Base-by-base conservation (phyloP, 1,140 invertebrate genomes). In the Oscheius sp. region DNA sequence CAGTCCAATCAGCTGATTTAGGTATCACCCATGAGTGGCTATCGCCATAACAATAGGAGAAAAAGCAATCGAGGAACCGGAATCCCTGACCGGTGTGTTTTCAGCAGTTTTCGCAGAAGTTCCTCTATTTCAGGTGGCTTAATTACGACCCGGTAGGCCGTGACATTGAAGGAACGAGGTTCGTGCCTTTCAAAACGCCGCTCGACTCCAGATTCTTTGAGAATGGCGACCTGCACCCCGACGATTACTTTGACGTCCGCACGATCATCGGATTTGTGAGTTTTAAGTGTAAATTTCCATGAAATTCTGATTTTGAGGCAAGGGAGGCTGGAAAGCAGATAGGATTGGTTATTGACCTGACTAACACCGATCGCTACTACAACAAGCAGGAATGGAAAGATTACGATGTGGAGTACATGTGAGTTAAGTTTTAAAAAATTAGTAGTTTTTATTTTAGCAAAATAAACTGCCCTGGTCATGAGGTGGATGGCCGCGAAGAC, bases 341-440 rank as follows among this genome's bases (percentile, higher is more conserved):
- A 42, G 89, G 89, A 63, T 83, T 88, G 38, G 86, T 91, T 23
- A 87, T 91, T 52, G 90, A 91, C 80, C 81, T 91, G 59, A 91
- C 90, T 32, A 89, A 89, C 75, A 91, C 90, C 0, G 79, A 77
- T 45, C 87, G 88, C 61, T 91, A 91, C 80, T 91, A 91, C 81
- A 81, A 88, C 74, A 80, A 81, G 31, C 71, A 85, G 73, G 89
- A 76, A 31, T 80, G 81, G 67, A 34, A 29, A 3, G 38, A 80
- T 7, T 75, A 74, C 55, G 86, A 84, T 2, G 75, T 88, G 20
- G 77, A 82, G 38, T 85, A 88, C 77, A 77, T 83, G 58, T 65
- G 3, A 66, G 62, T 73, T 65, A n/a, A 18, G 2, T n/a, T 52
- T 34, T 7, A 26, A 42, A 2, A 31, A 10, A 36, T n/a, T 0